phyloP scores from a whole-genome alignment of 2,888 invertebrate species.

The Monochamus alternatus region DNA sequence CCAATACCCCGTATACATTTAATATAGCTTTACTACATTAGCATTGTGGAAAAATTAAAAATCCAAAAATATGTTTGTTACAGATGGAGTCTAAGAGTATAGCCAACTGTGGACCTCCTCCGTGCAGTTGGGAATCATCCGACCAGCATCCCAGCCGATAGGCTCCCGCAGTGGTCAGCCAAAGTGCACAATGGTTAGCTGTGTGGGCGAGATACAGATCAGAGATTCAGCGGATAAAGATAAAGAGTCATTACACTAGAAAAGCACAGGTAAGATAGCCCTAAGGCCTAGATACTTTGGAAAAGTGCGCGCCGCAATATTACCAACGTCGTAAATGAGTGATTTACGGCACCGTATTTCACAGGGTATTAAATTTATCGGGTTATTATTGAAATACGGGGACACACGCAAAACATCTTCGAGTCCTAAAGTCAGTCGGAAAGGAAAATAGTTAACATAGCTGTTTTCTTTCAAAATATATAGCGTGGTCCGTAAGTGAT shows the following conservation, averaged over 20 bases:
- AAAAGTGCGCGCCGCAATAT: conserved; percentile 16
- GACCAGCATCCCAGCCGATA: background rate
- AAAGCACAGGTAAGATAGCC: conserved; percentile 20
- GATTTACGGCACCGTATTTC: conserved; percentile 32
- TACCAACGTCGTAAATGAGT: conserved; percentile 31
- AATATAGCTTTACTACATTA: too few relatives aligned
- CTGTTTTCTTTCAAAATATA: too few relatives aligned
- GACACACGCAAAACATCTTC: background rate
- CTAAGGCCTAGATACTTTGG: conserved; percentile 25
- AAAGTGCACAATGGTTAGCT: conserved; percentile 35
- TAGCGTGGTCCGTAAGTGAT: too few relatives aligned
- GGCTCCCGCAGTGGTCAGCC: conserved; percentile 25
- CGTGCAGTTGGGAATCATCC: conserved; percentile 12
- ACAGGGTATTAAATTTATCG: conserved; percentile 20
- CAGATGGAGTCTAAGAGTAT: too few relatives aligned
- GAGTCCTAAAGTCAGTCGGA: background rate
- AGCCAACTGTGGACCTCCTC: background rate
- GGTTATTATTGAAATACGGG: conserved; percentile 1
- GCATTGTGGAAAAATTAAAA: too few relatives aligned
- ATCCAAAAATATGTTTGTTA: too few relatives aligned
- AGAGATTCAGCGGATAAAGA: conserved; percentile 30
- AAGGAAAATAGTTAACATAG: background rate
- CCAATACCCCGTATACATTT: too few relatives aligned
- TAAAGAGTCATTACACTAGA: conserved; percentile 31
- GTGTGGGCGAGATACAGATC: conserved; percentile 37